phyloP scores from a whole-genome alignment of 2,888 invertebrate species.

The Thera obeliscata region DNA sequence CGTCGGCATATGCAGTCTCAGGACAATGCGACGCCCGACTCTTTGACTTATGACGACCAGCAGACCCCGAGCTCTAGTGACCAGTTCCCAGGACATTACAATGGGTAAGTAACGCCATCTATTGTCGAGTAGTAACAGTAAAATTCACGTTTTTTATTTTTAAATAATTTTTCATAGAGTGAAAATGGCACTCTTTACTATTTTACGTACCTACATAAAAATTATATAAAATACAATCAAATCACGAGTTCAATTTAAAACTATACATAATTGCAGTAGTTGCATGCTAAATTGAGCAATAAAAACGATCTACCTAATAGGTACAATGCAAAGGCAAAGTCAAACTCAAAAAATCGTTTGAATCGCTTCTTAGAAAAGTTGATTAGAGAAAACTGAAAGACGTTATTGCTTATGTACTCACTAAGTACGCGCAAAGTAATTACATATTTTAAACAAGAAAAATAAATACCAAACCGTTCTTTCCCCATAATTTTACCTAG shows the following conservation, averaged over 20 bases:
- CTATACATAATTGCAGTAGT: no score
- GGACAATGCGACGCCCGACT: constrained; percentile 58
- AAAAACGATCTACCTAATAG: no score
- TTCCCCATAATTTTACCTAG: constrained; percentile 24
- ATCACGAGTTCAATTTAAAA: no score
- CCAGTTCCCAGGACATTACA: constrained; percentile 92
- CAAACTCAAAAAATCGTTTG: no score
- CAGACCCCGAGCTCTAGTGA: constrained; percentile 96
- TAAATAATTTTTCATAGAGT: not conserved
- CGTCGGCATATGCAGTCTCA: constrained; percentile 40
- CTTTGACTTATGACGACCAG: constrained; percentile 88
- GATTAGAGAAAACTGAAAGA: not conserved
- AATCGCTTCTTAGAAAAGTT: not conserved
- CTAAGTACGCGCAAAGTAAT: not conserved
- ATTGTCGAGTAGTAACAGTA: constrained; percentile 31
- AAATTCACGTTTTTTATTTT: not conserved
- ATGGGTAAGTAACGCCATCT: constrained; percentile 86
- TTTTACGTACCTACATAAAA: no score
- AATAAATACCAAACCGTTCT: constrained; percentile 18
- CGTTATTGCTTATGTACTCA: not conserved
- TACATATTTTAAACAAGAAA: constrained; percentile 2
- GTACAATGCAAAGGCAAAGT: no score
- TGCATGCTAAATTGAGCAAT: no score
- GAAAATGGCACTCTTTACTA: no score
- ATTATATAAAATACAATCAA: no score